A percentile compares a stretch with the other conserved stretches of the same genome.
Evolutionary conservation across 2,888 invertebrate genomes (phyloP).

Genomic region (Chymomyza fuscimana): DNA sequence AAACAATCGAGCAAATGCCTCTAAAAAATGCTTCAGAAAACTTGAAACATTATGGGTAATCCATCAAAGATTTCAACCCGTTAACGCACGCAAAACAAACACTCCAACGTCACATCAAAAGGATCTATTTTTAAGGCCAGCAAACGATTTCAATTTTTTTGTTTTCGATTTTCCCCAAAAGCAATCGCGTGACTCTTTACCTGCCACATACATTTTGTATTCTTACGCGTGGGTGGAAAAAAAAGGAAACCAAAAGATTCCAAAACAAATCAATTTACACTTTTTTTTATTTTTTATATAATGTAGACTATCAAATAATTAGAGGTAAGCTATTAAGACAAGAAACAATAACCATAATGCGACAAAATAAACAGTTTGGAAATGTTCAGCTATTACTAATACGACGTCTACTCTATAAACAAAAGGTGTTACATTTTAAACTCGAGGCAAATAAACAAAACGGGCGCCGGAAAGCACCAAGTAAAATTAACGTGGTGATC

Average conservation of each 20-base stretch:
- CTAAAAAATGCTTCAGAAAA: background rate
- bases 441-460: slow-evolving; percentile 34
- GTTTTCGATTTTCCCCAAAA: background rate
- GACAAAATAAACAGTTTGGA: slow-evolving; percentile 13
- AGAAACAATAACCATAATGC: background rate
- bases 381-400: background rate
- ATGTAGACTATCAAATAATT: slow-evolving; percentile 48
- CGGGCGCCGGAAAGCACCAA: slow-evolving; percentile 7
- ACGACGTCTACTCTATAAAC: slow-evolving; percentile 12
- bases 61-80: background rate
- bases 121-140: background rate
- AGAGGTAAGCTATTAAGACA: slow-evolving; percentile 38
- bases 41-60: background rate
- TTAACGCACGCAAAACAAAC: background rate
- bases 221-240: background rate
- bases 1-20: background rate
- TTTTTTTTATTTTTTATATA: slow-evolving; percentile 22
- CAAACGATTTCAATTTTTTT: background rate
- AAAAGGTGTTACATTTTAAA: slow-evolving; percentile 58
- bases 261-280: slow-evolving; percentile 56
- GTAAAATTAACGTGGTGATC: slow-evolving; percentile 67
- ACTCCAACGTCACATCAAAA: background rate
- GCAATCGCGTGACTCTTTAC: slow-evolving; percentile 57
- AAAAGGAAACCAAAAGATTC: background rate
- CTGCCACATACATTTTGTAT: background rate